phyloP scores from a whole-genome alignment of 2,888 invertebrate species.

The Leucophora obtusa region DNA sequence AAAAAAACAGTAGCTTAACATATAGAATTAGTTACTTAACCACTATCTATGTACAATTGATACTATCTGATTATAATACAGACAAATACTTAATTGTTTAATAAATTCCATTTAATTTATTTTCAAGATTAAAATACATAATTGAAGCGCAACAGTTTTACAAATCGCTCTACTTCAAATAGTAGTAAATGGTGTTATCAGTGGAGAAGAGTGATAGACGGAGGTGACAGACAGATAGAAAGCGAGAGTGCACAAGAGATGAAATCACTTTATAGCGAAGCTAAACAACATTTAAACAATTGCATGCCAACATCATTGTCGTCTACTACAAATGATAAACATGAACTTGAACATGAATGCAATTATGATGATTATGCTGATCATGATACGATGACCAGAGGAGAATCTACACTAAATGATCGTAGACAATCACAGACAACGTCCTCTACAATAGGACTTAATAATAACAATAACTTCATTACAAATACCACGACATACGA shows the following conservation, averaged over 20 bases:
- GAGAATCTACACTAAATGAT: conserved; percentile 26
- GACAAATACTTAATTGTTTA: neutral
- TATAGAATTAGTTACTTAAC: too few relatives aligned
- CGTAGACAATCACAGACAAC: conserved; percentile 42
- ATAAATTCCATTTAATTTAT: conserved; percentile 17
- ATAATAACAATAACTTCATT: conserved; percentile 61
- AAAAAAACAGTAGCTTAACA: too few relatives aligned
- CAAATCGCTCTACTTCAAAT: neutral
- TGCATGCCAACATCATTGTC: conserved; percentile 66
- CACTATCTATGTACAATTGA: too few relatives aligned
- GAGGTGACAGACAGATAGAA: neutral
- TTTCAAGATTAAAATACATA: neutral
- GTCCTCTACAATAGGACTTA: conserved; percentile 45
- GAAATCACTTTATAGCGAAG: conserved; percentile 73
- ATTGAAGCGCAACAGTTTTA: conserved; percentile 16
- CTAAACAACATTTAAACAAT: conserved; percentile 72
- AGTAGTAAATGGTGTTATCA: conserved; percentile 42
- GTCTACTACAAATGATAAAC: conserved; percentile 53
- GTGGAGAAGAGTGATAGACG: neutral
- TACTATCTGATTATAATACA: too few relatives aligned
- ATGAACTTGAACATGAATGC: conserved; percentile 43
- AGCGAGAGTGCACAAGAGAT: conserved; percentile 66
- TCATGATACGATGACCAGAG: conserved; percentile 26
- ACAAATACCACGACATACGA: conserved; percentile 71
- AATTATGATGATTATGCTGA: conserved; percentile 17